Percentiles rank a stretch among this genome's conserved stretches.
Conservation (phyloP, 2,113 vertebrate genomes). For the Siniperca chuatsi region DNA sequence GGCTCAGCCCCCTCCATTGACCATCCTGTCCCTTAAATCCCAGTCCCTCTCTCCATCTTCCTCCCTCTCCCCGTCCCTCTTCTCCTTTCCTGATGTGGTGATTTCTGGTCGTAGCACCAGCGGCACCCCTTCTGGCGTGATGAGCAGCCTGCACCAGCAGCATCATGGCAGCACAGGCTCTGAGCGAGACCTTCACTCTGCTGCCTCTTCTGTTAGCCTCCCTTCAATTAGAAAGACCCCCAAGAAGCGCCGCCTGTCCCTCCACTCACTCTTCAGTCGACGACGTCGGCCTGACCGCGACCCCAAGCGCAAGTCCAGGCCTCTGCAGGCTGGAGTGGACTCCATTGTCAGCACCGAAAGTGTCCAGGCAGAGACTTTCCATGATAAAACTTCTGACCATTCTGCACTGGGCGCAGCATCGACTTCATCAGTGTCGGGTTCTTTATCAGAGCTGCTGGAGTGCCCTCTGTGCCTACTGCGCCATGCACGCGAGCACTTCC, state of each 20-base stretch:
- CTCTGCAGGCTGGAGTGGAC: constrained; percentile 85
- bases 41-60: constrained; percentile 30
- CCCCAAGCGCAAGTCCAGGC: constrained; percentile 89
- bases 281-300: constrained; percentile 86
- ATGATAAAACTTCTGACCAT: constrained; percentile 60
- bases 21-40: constrained; percentile 51
- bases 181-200: constrained; percentile 95
- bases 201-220: constrained; percentile 93
- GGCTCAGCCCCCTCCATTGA: constrained; percentile 11
- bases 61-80: neutral
- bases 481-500: constrained; percentile 93
- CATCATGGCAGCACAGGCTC: constrained; percentile 89
- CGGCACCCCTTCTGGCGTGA: constrained; percentile 57
- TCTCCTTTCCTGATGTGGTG: constrained; percentile 48
- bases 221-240: constrained; percentile 95
- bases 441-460: constrained; percentile 90
- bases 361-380: constrained; percentile 90
- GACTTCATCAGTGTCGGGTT: constrained; percentile 50
- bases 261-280: constrained; percentile 91
- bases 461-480: constrained; percentile 96
- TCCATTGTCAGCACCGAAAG: constrained; percentile 90
- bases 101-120: constrained; percentile 33
- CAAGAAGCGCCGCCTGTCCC: constrained; percentile 94
- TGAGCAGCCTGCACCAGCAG: constrained; percentile 91
- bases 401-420: constrained; percentile 81